A percentile compares a stretch with the other conserved stretches of the same genome.
These are phyloP conservation scores for Sinosuthora webbiana DNA, from an alignment of 2,113 vertebrate genomes.

Conservation along the genomic window DNA sequence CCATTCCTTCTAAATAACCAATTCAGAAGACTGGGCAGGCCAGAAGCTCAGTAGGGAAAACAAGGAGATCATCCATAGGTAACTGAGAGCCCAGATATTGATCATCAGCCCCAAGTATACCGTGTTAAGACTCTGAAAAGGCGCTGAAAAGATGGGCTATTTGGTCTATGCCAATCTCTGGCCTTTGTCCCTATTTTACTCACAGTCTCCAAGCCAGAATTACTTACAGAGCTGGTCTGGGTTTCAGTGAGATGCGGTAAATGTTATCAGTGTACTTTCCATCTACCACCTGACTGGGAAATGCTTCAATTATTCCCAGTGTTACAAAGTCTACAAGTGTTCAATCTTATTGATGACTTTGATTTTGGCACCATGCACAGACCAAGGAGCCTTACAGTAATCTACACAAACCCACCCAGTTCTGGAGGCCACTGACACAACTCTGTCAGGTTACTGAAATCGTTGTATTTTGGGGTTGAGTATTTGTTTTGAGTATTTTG, in stretches of 20 bases:
- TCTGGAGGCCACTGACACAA: neutral
- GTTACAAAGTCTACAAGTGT: neutral
- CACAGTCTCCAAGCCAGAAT: neutral
- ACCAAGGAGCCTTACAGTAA: neutral
- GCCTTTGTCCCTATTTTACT: neutral
- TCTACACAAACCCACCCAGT: neutral
- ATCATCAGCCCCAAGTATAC: too few relatives aligned
- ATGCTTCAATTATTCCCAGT: neutral
- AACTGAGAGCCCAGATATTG: neutral
- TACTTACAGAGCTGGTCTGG: neutral
- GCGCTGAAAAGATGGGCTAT: neutral
- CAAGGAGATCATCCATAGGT: neutral
- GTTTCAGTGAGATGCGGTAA: neutral
- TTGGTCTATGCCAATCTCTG: neutral
- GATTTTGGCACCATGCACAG: neutral
- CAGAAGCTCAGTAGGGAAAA: neutral
- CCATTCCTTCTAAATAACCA: neutral
- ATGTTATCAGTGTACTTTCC: neutral
- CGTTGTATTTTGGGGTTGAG: neutral
- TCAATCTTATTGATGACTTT: neutral
- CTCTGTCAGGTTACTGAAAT: neutral
- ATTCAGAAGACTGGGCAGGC: neutral
- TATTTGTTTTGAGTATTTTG: neutral
- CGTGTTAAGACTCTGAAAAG: neutral
- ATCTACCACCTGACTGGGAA: neutral